phyloP scores from a whole-genome alignment of 2,113 vertebrate species.

The Poecile atricapillus region DNA sequence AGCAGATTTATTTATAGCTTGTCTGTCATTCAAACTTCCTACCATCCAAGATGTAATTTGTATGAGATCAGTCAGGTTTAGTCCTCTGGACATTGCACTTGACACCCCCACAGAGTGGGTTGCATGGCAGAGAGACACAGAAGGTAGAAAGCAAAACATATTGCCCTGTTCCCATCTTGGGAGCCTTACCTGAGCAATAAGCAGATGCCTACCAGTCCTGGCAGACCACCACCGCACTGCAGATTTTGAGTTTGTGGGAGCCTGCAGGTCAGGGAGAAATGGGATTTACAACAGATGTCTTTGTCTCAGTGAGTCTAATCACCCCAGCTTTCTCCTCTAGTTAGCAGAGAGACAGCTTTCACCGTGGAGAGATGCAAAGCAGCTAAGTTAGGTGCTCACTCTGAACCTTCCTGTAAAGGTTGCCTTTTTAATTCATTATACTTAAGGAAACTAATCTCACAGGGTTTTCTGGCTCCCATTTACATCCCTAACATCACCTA shows the following conservation, averaged over 20 bases:
- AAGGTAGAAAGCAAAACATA: background rate
- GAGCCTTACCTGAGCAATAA: background rate
- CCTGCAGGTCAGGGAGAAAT: background rate
- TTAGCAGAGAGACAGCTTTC: background rate
- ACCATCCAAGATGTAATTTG: background rate
- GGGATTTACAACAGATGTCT: background rate
- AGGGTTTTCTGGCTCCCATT: background rate
- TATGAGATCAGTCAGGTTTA: background rate
- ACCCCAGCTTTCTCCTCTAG: background rate
- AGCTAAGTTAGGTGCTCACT: background rate
- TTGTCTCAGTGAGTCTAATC: background rate
- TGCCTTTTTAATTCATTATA: background rate
- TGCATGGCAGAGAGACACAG: background rate
- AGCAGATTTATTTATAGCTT: background rate
- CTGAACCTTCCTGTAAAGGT: background rate
- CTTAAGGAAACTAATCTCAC: background rate
- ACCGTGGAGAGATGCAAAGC: background rate
- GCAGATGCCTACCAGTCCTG: background rate
- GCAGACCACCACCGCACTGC: accelerated
- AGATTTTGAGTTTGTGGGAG: background rate
- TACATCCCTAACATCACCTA: background rate
- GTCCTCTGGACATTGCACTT: background rate
- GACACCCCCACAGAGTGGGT: background rate
- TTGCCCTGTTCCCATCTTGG: background rate
- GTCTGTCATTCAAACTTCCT: background rate